Conservation (phyloP, 2,888 invertebrate species). For the Plebejus argus region DNA sequence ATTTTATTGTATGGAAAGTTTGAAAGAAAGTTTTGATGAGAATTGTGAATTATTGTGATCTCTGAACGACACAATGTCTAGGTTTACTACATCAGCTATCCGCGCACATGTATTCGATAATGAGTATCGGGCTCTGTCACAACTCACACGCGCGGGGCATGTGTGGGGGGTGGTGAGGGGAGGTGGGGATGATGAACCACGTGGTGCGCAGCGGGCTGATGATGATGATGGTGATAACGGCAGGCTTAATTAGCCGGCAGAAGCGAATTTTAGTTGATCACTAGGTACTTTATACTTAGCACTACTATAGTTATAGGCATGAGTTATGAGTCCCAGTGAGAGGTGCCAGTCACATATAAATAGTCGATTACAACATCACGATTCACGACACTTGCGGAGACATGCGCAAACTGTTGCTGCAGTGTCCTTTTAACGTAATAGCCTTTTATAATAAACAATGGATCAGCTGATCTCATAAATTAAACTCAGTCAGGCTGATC, state of each 20-base stretch:
- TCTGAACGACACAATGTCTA: not conserved
- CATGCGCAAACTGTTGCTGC: not conserved
- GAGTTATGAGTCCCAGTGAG: no score
- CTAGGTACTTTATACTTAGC: not conserved
- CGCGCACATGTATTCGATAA: not conserved
- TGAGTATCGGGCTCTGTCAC: not conserved
- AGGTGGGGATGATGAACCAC: not conserved
- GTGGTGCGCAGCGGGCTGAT: not conserved
- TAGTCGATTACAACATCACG: not conserved
- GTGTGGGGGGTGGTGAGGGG: not conserved
- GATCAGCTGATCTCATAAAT: not conserved
- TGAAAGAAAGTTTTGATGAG: no score
- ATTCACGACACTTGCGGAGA: not conserved
- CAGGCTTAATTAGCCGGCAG: not conserved
- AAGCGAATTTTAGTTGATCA: not conserved
- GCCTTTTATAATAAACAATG: not conserved
- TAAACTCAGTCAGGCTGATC: not conserved
- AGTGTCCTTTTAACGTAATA: not conserved
- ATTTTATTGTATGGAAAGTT: no score
- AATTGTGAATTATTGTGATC: no score
- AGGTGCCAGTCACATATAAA: not conserved
- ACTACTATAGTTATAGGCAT: not conserved
- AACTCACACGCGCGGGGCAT: not conserved
- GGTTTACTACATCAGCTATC: not conserved
- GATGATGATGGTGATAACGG: not conserved